Percentiles rank a stretch among this genome's conserved stretches.
phyloP scores from a whole-genome alignment of 2,113 vertebrate species.

The Syngnathus typhle region DNA sequence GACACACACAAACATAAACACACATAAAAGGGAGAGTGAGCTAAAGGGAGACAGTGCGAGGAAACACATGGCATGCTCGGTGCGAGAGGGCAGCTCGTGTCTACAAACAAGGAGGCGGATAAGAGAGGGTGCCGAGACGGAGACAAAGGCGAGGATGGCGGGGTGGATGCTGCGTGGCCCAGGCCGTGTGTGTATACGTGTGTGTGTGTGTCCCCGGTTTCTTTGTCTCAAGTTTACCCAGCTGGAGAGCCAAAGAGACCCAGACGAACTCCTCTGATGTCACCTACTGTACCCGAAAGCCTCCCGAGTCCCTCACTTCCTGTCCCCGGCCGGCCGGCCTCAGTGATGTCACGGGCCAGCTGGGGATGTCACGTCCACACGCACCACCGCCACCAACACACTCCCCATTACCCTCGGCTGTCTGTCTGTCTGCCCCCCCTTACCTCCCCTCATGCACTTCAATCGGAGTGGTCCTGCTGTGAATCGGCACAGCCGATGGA shows the following conservation, averaged over 20 bases:
- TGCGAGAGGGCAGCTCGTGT: slow-evolving; percentile 40
- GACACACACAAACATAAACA: slow-evolving; percentile 52
- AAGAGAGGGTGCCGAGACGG: slow-evolving; percentile 29
- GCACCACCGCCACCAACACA: slow-evolving; percentile 2
- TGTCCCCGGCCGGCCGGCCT: slow-evolving; percentile 46
- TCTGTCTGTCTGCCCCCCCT: neutral
- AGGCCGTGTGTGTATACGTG: neutral
- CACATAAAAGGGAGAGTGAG: slow-evolving; percentile 47
- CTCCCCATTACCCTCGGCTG: slow-evolving; percentile 18
- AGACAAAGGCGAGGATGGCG: slow-evolving; percentile 14
- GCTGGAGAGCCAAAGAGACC: slow-evolving; percentile 58
- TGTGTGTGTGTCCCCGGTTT: slow-evolving; percentile 6
- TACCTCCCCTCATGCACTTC: slow-evolving; percentile 48
- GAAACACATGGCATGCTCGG: slow-evolving; percentile 64
- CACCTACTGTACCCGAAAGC: slow-evolving; percentile 55
- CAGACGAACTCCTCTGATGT: slow-evolving; percentile 65
- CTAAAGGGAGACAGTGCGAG: slow-evolving; percentile 49
- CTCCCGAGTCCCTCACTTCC: slow-evolving; percentile 65
- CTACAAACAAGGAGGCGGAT: slow-evolving; percentile 23
- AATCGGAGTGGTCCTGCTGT: slow-evolving; percentile 54
- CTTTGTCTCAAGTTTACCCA: slow-evolving; percentile 65
- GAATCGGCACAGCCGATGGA: slow-evolving; percentile 57
- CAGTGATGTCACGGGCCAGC: slow-evolving; percentile 72
- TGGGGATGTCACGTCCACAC: slow-evolving; percentile 71
- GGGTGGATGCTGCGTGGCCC: slow-evolving; percentile 12